Evolutionary conservation across 1,140 invertebrate genomes (phyloP), one percentile per base, ranked within the genome.

Genomic region (Drosophila melanica): DNA sequence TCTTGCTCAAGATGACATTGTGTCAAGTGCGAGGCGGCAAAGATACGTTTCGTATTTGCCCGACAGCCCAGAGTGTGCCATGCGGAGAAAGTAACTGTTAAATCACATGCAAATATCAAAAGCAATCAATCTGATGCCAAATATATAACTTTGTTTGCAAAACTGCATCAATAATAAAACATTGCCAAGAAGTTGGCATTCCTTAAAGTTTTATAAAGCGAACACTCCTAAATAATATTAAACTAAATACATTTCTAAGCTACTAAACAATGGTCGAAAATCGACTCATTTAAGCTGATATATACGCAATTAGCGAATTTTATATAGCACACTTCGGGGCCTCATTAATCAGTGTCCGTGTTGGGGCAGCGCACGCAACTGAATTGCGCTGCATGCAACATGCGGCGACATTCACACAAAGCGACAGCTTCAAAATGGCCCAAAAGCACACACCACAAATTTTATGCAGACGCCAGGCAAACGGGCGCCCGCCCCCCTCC

Each of bases 371-470:
- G 65, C 77, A 81, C 77, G 77, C 81, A 81, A 86, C 48, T 59
- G 66, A 18, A 27, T 50, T 50, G 42, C 58, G 23, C 58, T 41
- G 68, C 63, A 62, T 77, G 73, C 68, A 63, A 75, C 65, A 63
- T 80, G 76, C 42, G 67, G 14, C 57, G 57, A 66, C 67, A 55
- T 33, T 72, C 50, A 14, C 10, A 64, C 60, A 55, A 70, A 44
- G 55, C 66, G 63, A 57, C 65, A 77, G 58, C 69, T 74, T 60
- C 65, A 78, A 81, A 81, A 86, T 87, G 79, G 76, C 84, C 79
- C 65, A 77, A 87, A 87, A 87, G 82, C 84, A 87, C 73, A 87
- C 82, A 79, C 59, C 79, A 82, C 77, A 78, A 84, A 76, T 76
- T 71, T 58, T 80, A 77, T 77, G 68, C 67, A 84, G 59, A 55